Evolutionary conservation across 2,797 vertebrate species (phyloP).

Genomic region (Nyctibius grandis): DNA sequence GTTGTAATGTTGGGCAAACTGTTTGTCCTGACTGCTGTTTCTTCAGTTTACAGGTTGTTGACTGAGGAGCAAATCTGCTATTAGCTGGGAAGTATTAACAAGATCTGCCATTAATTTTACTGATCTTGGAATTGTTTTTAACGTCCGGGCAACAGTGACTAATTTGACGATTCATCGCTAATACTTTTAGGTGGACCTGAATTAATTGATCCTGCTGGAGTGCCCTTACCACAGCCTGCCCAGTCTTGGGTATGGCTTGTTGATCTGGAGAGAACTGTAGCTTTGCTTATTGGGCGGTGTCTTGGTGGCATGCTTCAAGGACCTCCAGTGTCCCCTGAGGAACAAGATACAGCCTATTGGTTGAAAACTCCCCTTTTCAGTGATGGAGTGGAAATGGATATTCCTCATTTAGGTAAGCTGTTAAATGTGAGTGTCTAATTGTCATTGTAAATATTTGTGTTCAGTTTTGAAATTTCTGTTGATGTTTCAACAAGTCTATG

Average conservation of each 20-base stretch:
- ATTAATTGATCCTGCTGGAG: constrained; percentile 83
- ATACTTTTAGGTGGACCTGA: constrained; percentile 83
- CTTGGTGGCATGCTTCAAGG: constrained; percentile 98
- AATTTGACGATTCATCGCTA: not conserved
- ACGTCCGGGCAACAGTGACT: not conserved
- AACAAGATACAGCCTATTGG: constrained; percentile 94
- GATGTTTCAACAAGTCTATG: not conserved
- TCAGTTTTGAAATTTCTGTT: not conserved
- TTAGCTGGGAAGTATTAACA: not conserved
- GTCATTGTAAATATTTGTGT: not conserved
- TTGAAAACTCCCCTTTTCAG: constrained; percentile 93
- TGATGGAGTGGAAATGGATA: constrained; percentile 92
- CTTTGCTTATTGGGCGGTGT: constrained; percentile 91
- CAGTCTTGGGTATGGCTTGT: constrained; percentile 97
- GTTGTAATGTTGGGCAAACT: rapidly evolving
- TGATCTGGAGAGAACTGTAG: constrained; percentile 92
- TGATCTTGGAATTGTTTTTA: not conserved
- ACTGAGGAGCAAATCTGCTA: not conserved
- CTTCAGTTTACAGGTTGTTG: not conserved
- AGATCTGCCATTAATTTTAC: not conserved
- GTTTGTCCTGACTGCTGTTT: not conserved
- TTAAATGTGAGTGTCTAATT: not conserved
- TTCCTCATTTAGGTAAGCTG: constrained; percentile 86
- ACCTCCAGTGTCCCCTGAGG: constrained; percentile 85
- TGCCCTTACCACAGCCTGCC: constrained; percentile 81